phyloP scores from a whole-genome alignment of 2,113 vertebrate genomes.

The Acrocephalus kingi region DNA sequence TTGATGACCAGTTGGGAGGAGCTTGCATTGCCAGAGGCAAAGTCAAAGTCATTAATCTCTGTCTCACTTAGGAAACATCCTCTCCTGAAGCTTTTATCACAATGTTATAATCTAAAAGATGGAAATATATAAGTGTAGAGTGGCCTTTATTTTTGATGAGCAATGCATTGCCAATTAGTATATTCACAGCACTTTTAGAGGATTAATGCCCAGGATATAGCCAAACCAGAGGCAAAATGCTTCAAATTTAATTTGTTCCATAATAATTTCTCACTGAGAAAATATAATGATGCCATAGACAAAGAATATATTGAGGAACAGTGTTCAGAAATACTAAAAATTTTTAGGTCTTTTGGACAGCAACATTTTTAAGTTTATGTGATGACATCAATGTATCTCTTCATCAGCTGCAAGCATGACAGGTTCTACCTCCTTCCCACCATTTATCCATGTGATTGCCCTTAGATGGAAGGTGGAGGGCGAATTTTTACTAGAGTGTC shows the following conservation, averaged over 20 bases:
- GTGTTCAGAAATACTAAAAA: not conserved
- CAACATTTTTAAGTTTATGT: not conserved
- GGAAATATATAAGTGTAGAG: not conserved
- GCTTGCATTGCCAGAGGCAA: not conserved
- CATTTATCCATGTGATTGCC: not conserved
- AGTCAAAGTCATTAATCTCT: conserved; percentile 21
- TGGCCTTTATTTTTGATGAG: not conserved
- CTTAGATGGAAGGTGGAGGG: not conserved
- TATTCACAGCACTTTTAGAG: not conserved
- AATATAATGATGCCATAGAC: not conserved
- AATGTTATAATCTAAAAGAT: not conserved
- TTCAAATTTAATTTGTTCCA: not conserved
- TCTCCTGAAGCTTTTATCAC: not conserved
- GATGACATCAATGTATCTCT: not conserved
- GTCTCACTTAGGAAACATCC: not conserved
- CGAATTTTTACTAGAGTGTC: not conserved
- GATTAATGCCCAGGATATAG: not conserved
- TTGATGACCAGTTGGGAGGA: not conserved
- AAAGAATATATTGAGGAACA: not conserved
- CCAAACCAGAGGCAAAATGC: not conserved
- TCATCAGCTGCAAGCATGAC: not conserved
- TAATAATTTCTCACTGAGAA: not conserved
- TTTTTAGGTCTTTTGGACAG: not conserved
- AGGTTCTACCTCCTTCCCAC: not conserved
- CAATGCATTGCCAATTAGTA: not conserved